Evolutionary conservation across 2,888 invertebrate genomes (phyloP).

Genomic region (Limnephilus auricula): DNA sequence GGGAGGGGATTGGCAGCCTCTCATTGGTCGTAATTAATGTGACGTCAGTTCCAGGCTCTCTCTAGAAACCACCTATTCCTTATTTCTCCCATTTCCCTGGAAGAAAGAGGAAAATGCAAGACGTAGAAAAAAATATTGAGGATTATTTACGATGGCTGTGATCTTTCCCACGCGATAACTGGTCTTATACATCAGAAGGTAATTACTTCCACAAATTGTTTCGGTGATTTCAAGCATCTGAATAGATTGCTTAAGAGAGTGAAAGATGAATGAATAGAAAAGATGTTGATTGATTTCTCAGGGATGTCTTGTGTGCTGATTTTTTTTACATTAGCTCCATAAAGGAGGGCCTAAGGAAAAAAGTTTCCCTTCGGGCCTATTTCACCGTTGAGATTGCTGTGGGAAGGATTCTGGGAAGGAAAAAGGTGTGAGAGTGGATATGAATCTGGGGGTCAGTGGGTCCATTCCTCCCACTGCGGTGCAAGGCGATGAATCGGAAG

Average conservation of each 20-base stretch:
- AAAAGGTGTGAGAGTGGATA: too few species aligned
- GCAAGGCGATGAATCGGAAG: too few species aligned
- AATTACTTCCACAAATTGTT: not conserved
- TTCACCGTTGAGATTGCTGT: too few species aligned
- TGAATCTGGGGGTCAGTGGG: too few species aligned
- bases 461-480: too few species aligned
- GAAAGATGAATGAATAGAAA: not conserved
- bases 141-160: not conserved
- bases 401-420: too few species aligned
- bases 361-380: too few species aligned
- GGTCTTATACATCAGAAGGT: not conserved
- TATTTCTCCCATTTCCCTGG: not conserved
- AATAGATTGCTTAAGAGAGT: not conserved
- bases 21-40: constrained; percentile 58
- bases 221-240: not conserved
- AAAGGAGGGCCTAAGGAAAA: too few species aligned
- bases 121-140: not conserved
- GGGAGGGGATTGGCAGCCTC: constrained; percentile 8
- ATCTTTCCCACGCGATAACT: not conserved
- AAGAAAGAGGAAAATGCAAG: not conserved
- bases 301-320: not conserved
- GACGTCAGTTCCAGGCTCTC: constrained; percentile 54
- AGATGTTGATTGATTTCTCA: not conserved
- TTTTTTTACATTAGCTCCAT: not conserved
- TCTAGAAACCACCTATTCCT: constrained; percentile 2